Conservation (phyloP, 2,797 vertebrate genomes). For the Jordanella pulchra region DNA sequence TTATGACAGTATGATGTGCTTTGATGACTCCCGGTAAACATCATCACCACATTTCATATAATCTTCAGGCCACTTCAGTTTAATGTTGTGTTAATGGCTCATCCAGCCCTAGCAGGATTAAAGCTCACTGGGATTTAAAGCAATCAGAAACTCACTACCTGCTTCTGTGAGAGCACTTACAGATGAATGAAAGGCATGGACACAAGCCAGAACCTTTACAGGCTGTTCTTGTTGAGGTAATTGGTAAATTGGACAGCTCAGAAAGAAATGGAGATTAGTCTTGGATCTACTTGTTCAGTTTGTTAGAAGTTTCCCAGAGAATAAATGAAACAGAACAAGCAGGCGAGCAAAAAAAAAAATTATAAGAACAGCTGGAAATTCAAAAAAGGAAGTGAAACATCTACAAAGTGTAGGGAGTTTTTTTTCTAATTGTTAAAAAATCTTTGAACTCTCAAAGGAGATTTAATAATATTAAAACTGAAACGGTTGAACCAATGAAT, state of each 20-base stretch:
- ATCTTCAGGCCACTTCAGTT: slow-evolving; percentile 12
- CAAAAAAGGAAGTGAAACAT: too few relatives aligned
- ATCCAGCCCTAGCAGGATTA: slow-evolving; percentile 24
- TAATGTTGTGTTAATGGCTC: slow-evolving; percentile 13
- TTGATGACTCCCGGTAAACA: slow-evolving; percentile 3
- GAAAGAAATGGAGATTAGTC: slow-evolving; percentile 19
- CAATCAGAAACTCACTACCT: slow-evolving; percentile 26
- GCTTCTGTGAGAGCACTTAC: slow-evolving; percentile 22
- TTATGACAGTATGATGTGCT: neutral
- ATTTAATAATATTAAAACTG: too few relatives aligned
- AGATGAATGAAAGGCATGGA: slow-evolving; percentile 3
- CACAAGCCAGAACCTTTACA: slow-evolving; percentile 18
- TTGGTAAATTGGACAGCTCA: slow-evolving; percentile 27
- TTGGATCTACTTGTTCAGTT: slow-evolving; percentile 9
- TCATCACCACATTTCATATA: neutral
- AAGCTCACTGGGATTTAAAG: slow-evolving; percentile 10
- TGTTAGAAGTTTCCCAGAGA: slow-evolving; percentile 11
- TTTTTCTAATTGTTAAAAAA: too few relatives aligned
- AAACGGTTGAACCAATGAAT: too few relatives aligned
- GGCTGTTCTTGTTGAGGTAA: slow-evolving; percentile 28
- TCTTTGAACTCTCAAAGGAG: too few relatives aligned
- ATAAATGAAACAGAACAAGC: neutral
- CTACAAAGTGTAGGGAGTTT: too few relatives aligned
- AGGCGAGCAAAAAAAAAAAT: slow-evolving; percentile 1
- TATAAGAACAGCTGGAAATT: too few relatives aligned